Evolutionary conservation across 2,888 invertebrate species (phyloP), one percentile per base, ranked within the genome.

Genomic region (Limnephilus auricula): DNA sequence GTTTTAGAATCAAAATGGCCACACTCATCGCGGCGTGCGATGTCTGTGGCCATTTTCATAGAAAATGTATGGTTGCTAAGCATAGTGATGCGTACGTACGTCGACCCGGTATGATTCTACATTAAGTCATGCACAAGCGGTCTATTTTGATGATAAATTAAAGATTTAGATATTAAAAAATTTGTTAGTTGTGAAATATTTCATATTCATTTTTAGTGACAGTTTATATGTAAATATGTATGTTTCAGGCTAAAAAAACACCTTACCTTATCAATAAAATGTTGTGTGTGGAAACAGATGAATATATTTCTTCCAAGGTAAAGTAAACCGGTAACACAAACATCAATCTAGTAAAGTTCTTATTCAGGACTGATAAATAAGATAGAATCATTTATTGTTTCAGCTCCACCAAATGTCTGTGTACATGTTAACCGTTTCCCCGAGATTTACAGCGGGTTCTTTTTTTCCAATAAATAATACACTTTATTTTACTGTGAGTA

Each of bases 351-450:
- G 12, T 80, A 32, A 30, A 32, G 31, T 79, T 31, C n/a, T 79
- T 79, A 79, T 2, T 30, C 3, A 31, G 30, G 25, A 12, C 30
- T 37, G 10, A 37, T 37, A 37, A 40, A n/a, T n/a, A n/a, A n/a
- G n/a, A 37, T 0, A 31, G 30, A 10, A 6, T 9, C 9, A 34
- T 82, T 34, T 34, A 34, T 82, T 34, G 34, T 82, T 85, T 85
- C 30, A 85, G 85, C 85, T 85, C 40, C 85, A 85, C 40, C 85
- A 85, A 32, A 37, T 85, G 30, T 85, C 85, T 31, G 40, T 30
- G n/a, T 50, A 85, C 50, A 85, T 85, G 85, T 85, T 85, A 40
- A 34, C 25, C 30, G 31, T n/a, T 40, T 25, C 37, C 40, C 40
- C 31, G n/a, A 50, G 4, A n/a, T 85, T 85, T 31, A 40, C 40